Evolutionary conservation across 1,140 invertebrate genomes (phyloP), one percentile per base, ranked within the genome.

Genomic region (Stegodyphus dumicola): DNA sequence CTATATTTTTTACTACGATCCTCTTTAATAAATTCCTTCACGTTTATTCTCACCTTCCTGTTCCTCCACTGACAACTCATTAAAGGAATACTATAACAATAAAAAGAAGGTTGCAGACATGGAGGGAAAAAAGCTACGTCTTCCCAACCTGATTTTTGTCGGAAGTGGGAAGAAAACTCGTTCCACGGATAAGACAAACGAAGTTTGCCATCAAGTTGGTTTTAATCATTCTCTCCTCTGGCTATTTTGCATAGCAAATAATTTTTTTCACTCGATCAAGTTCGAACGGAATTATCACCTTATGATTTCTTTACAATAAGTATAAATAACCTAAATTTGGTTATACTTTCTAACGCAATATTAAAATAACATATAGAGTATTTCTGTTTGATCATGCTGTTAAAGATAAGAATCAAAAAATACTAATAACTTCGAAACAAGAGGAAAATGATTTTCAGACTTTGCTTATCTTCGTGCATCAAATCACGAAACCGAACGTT

Each of bases 131-230:
- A 7, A 67, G 6, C 65, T 67, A 67, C n/a, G 15, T 15, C 15
- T 17, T 67, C 65, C 65, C 13, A 67, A 67, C 17, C 65, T 67
- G 65, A 17, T 67, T 67, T 33, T 17, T 67, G 65, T 18, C 65
- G 65, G 65, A 67, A 67, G 65, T 67, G 9, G 17, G 5, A 67
- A 67, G 17, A n/a, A 67, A 67, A 7, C 10, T n/a, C 17, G 65
- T 17, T 18, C n/a, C 17, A n/a, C 2, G 65, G 11, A 13, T 67
- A 67, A 67, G 65, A 67, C 65, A 67, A 67, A 67, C n/a, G 65
- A 18, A 2, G 9, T 67, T 67, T 60, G 1, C 15, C 15, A 60
- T 60, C 15, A 10, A 9, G 1, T 60, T 15, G 56, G 0, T 60
- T 9, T 10, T 60, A 7, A 60, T 60, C 15, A 60, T 60, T 60